Evolutionary conservation across 2,888 invertebrate species (phyloP).

Genomic region (Pristionchus maxplancki): DNA sequence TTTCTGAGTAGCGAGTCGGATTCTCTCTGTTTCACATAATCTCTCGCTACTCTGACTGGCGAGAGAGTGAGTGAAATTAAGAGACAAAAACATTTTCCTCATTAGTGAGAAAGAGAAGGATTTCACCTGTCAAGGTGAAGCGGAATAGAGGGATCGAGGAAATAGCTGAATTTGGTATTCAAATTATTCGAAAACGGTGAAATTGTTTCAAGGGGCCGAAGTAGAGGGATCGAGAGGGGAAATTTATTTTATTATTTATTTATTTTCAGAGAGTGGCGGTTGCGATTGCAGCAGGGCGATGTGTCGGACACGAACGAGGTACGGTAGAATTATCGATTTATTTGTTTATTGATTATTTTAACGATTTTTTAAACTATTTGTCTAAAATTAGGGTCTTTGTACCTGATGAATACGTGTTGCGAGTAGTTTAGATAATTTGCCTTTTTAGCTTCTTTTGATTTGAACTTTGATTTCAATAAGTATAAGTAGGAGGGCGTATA

Average conservation of each 20-base stretch:
- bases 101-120: background rate
- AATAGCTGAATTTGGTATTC: background rate
- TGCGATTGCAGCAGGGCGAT: slow-evolving; percentile 85
- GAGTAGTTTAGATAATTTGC: no score
- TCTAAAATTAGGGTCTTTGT: no score
- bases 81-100: background rate
- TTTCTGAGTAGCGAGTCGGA: background rate
- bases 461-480: no score
- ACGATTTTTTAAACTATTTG: no score
- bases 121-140: background rate
- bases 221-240: background rate
- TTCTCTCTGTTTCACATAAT: no score
- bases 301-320: slow-evolving; percentile 85
- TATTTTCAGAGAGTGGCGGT: slow-evolving; percentile 69
- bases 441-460: no score
- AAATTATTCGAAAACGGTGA: background rate
- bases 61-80: background rate
- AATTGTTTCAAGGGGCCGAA: no score
- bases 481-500: no score
- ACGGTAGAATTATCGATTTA: slow-evolving; percentile 23
- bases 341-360: background rate
- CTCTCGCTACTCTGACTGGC: no score
- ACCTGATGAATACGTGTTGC: no score
- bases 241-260: background rate
- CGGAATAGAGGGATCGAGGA: background rate